Conservation (phyloP, 2,113 vertebrate species). For the Tachuris rubrigastra region DNA sequence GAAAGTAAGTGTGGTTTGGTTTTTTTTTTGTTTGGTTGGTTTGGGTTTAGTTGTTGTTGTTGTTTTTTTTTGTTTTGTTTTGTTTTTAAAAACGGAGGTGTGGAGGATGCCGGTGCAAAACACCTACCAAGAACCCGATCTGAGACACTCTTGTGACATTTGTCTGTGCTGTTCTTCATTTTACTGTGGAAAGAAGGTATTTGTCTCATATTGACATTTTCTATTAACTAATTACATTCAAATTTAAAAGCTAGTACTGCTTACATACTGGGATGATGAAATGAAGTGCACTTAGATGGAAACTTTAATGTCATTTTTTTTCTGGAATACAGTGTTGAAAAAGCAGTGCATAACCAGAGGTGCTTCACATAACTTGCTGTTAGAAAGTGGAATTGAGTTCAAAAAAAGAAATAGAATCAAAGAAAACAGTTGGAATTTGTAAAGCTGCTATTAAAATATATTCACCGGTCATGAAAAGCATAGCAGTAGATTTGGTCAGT, state of each 20-base stretch:
- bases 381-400: background rate
- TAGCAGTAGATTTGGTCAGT: background rate
- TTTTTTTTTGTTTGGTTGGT: too few relatives aligned
- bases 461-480: background rate
- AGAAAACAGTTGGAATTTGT: background rate
- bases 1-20: background rate
- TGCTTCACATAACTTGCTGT: background rate
- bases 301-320: background rate
- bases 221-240: background rate
- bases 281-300: background rate
- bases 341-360: background rate
- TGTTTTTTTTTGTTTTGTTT: background rate
- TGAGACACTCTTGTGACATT: background rate
- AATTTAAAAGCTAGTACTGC: background rate
- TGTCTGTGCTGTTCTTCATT: background rate
- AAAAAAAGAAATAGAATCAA: background rate
- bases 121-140: background rate
- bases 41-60: background rate
- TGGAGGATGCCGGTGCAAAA: background rate
- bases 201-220: background rate
- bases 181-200: background rate
- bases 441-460: background rate
- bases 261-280: background rate
- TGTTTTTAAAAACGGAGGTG: background rate
- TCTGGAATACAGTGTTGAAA: background rate